Conservation (phyloP, 23 tunicate genomes). For the Styela clava region DNA sequence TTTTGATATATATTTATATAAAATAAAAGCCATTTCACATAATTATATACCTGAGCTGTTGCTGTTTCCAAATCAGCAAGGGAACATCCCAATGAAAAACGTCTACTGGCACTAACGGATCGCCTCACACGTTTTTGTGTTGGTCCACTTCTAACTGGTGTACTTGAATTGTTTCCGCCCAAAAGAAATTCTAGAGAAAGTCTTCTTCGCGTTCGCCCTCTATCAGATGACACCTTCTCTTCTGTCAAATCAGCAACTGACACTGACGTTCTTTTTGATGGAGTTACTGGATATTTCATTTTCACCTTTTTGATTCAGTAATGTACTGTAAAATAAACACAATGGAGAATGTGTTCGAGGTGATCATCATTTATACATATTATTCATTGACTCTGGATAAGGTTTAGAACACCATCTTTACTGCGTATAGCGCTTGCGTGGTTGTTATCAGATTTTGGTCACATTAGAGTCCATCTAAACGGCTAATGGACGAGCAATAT, state of each 20-base stretch:
- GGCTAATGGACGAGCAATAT: too few relatives aligned
- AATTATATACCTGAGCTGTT: background rate
- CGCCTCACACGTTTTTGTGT: background rate
- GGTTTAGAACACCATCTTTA: background rate
- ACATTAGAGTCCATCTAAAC: background rate
- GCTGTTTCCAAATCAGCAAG: background rate
- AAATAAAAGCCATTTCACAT: too few relatives aligned
- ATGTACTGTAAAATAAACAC: background rate
- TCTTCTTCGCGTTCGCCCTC: background rate
- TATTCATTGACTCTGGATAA: too few relatives aligned
- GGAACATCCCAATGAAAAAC: background rate
- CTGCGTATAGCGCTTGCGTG: background rate
- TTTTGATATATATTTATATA: too few relatives aligned
- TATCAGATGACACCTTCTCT: background rate
- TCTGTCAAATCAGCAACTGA: constrained; percentile 5
- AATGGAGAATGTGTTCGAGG: too few relatives aligned
- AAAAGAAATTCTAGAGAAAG: background rate
- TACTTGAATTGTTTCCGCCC: background rate
- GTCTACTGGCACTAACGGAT: background rate
- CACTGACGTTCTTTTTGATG: background rate
- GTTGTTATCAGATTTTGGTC: background rate
- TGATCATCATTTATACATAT: too few relatives aligned
- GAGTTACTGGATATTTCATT: constrained; percentile 14
- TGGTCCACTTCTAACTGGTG: background rate
- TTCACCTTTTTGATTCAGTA: background rate